Evolutionary conservation across 2,113 vertebrate genomes (phyloP), one percentile per base, ranked within the genome.

Genomic region (Clarias batrachus): DNA sequence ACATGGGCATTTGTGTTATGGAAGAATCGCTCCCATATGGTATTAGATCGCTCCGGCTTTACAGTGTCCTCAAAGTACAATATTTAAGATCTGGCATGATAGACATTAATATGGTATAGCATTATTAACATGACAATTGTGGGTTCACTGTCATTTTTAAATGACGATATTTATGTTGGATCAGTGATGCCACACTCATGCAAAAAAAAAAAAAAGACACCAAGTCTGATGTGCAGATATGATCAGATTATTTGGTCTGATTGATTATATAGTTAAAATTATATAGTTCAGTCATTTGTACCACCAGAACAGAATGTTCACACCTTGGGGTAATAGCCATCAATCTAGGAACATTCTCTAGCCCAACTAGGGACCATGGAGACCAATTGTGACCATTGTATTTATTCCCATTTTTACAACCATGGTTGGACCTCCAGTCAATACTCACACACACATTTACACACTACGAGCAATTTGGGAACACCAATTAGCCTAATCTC

Each of bases 21-120:
- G 57, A 62, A 56, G 66, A 89, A 89, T 85, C 82, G 74, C 59
- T 71, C 77, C 88, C 88, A 87, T 83, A 86, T 86, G 85, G 84
- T 33, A 37, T 33, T 70, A 66, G 65, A 83, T 30, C 5, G n/a
- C n/a, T 21, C 65, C n/a, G 4, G 48, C 2, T 81, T 81, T 62
- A 80, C 27, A 80, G 37, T 73, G 41, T 73, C 78, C 54, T 14
- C 52, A 66, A 86, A 68, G 84, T 37, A 85, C 12, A 70, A n/a
- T 81, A 80, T 85, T 73, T 23, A 52, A 87, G 76, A 54, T 70
- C 68, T 80, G 79, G 54, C 33, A 16, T 80, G 60, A 84, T 27
- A 66, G 84, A 8, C 57, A 80, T 79, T 85, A 79, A 68, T 70
- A 30, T 83, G 73, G 52, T 65, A 48, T 57, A 65, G 76, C 27